A percentile compares a stretch with the other conserved stretches of the same genome.
Conservation (phyloP, 1,140 invertebrate genomes). For the Magallana angulata region DNA sequence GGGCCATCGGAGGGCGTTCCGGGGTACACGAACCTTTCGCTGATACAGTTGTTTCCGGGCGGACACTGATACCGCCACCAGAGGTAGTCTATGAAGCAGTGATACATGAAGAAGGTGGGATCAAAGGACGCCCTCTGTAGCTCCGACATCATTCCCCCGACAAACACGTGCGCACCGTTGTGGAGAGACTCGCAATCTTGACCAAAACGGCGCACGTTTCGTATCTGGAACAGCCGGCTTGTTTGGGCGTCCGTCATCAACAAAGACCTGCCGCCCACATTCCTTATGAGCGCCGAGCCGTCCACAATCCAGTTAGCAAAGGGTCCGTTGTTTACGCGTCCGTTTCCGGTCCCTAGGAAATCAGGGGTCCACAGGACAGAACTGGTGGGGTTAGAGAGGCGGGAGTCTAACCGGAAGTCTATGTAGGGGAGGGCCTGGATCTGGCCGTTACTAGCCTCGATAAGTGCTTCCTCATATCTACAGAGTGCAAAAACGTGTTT, state of each 20-base stretch:
- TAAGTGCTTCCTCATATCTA: constrained; percentile 8
- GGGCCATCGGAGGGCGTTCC: background rate
- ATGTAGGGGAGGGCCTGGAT: background rate
- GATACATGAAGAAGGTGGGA: constrained; percentile 61
- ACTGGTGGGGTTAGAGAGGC: background rate
- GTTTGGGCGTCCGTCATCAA: background rate
- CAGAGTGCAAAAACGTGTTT: background rate
- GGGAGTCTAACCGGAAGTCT: background rate
- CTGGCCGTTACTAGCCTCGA: background rate
- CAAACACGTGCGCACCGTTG: constrained; percentile 54
- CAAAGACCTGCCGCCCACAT: background rate
- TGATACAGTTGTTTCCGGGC: background rate
- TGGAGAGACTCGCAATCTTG: constrained; percentile 46
- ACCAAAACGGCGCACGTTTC: background rate
- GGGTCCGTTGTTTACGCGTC: background rate
- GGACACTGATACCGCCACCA: constrained; percentile 45
- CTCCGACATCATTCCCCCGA: constrained; percentile 57
- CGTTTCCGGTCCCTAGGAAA: background rate
- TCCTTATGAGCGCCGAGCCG: constrained; percentile 15
- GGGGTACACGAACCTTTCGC: background rate
- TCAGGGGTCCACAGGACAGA: constrained; percentile 10
- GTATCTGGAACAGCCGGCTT: background rate
- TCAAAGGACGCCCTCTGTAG: constrained; percentile 49
- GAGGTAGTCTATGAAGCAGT: constrained; percentile 58
- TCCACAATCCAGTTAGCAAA: constrained; percentile 7